Evolutionary conservation across 2,888 invertebrate genomes (phyloP), one percentile per base, ranked within the genome.

Genomic region (Eupeodes latifasciatus): DNA sequence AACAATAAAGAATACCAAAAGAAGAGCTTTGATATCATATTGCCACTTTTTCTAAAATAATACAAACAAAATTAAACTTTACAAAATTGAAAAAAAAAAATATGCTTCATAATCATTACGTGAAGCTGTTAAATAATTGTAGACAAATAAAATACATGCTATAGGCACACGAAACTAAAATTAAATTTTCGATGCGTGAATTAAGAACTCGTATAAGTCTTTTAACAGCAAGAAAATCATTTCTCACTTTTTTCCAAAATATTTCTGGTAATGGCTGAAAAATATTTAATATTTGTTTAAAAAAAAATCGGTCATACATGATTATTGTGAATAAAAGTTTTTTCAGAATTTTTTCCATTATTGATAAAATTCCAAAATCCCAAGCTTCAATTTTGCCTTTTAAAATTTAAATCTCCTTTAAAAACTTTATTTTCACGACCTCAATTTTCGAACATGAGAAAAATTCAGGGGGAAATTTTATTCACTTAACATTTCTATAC

Each of bases 101-200:
- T 7, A 14, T 53, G 7, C 4, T 19, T 2, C 27, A 5, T 34
- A 16, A 59, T 44, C 89, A 91, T 89, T 79, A 93, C 93, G 91
- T 91, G 78, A 93, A 93, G 81, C 93, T 93, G 90, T 96, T 94
- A 90, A 96, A 96, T 0, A 97, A 93, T 90, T 97, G 96, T 89
- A 96, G 94, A 90, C 96, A 96, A 87, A 97, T 96, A 90, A 97
- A 97, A 91, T 96, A 96, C 89, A 96, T 94, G 91, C 96, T 96
- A 89, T 95, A 96, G 61, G 95, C 93, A 90, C 96, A 96, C 0
- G 96, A 96, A 12, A 96, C 92, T 0, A 96, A 92, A 0, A 96
- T 94, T 62, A 97, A 93, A 7, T 94, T 94, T 11, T 96, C 95
- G n/a, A 97, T 94, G 47, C 95, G 94, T 1, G 92, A 91, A 90